phyloP scores from a whole-genome alignment of 2,113 vertebrate genomes.

The Pontoporia blainvillei region DNA sequence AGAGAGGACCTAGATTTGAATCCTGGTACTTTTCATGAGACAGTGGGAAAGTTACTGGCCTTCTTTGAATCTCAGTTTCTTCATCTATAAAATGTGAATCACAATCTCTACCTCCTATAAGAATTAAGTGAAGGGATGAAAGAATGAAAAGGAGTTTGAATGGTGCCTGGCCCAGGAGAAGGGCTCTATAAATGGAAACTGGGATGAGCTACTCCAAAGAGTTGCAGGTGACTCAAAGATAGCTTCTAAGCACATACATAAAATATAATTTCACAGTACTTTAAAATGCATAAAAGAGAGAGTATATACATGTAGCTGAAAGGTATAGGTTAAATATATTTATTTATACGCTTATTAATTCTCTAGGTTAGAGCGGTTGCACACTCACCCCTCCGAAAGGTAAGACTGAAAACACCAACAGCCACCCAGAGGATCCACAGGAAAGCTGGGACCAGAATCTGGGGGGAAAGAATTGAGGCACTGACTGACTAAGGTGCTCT shows the following conservation, averaged over 20 bases:
- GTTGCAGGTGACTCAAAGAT: background rate
- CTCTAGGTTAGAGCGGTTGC: background rate
- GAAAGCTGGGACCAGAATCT: background rate
- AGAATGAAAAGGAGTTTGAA: background rate
- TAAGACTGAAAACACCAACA: background rate
- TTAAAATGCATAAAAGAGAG: background rate
- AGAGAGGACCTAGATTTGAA: background rate
- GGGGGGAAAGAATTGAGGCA: background rate
- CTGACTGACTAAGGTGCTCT: background rate
- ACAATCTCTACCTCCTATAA: background rate
- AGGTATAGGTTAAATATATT: background rate
- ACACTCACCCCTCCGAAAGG: background rate
- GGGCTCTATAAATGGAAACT: background rate
- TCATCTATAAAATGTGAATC: background rate
- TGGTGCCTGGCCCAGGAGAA: background rate
- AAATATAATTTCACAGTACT: background rate
- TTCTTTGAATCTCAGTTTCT: constrained; percentile 8
- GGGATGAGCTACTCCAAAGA: background rate
- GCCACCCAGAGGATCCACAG: background rate
- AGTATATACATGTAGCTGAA: background rate
- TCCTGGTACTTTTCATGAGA: background rate
- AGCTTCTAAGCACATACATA: background rate
- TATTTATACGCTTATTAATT: background rate
- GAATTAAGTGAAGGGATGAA: background rate
- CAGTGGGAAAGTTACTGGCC: background rate